Evolutionary conservation across 2,888 invertebrate species (phyloP).

Genomic region (Actias luna): DNA sequence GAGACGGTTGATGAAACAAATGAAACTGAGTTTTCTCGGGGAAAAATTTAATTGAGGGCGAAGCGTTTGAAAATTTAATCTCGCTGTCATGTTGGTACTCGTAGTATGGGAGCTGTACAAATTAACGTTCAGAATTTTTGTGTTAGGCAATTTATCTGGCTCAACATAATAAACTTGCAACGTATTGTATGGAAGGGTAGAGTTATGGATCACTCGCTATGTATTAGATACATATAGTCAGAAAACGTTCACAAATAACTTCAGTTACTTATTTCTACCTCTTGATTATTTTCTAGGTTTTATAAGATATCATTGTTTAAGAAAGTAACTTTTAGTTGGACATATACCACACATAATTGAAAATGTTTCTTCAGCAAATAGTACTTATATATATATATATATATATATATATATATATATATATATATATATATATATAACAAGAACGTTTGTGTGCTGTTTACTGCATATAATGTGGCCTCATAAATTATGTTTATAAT

Average conservation of each 20-base stretch:
- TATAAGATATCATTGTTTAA: background rate
- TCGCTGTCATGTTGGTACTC: conserved; percentile 57
- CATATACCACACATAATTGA: too few species aligned
- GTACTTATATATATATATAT: too few species aligned
- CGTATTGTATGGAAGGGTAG: conserved; percentile 1
- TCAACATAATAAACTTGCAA: conserved; percentile 21
- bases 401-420: background rate
- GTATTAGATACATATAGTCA: background rate
- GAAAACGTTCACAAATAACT: background rate
- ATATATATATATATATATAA: background rate
- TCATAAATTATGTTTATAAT: background rate
- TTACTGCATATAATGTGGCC: background rate
- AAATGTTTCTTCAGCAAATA: too few species aligned
- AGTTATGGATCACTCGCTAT: background rate
- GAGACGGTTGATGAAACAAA: conserved; percentile 54
- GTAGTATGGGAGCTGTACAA: conserved; percentile 50
- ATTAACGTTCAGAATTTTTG: conserved; percentile 61
- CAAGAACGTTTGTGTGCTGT: background rate
- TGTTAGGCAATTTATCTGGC: conserved; percentile 53
- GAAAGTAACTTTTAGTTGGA: background rate
- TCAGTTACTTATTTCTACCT: background rate
- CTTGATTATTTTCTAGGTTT: background rate
- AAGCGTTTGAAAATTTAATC: conserved; percentile 72
- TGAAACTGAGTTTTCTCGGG: conserved; percentile 59
- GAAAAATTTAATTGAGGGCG: conserved; percentile 61